Conservation (phyloP, 2,888 invertebrate genomes). For the Acrobasis consociella region DNA sequence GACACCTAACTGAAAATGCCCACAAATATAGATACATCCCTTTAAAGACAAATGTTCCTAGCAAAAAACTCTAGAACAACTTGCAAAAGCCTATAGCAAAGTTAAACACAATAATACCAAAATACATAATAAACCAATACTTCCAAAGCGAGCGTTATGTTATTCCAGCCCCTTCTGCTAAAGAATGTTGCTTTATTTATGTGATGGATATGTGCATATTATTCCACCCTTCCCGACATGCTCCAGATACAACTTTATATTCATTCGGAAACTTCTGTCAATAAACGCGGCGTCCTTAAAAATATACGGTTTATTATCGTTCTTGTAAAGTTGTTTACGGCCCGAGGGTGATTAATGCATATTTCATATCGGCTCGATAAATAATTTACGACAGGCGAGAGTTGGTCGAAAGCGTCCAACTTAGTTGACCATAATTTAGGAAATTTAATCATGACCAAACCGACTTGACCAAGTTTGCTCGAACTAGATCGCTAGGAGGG, state of each 20-base stretch:
- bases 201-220: conserved; percentile 22
- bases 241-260: conserved; percentile 29
- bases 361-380: conserved; percentile 63
- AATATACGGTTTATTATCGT: conserved; percentile 40
- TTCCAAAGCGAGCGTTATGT: conserved; percentile 17
- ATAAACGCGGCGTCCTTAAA: conserved; percentile 43
- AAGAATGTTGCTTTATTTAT: conserved; percentile 18
- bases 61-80: not conserved
- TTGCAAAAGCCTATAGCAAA: not conserved
- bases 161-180: conserved; percentile 15
- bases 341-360: conserved; percentile 58
- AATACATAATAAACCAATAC: conserved; percentile 15
- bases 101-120: conserved; percentile 21
- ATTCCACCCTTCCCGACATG: conserved; percentile 18
- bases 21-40: no score
- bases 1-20: no score
- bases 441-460: conserved; percentile 68
- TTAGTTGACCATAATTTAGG: conserved; percentile 63
- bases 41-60: no score
- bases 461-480: conserved; percentile 44
- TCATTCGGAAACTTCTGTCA: conserved; percentile 29
- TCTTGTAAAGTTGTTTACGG: conserved; percentile 54
- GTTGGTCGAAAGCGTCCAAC: conserved; percentile 55
- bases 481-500: conserved; percentile 30
- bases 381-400: conserved; percentile 55